phyloP scores from a whole-genome alignment of 2,113 vertebrate species.

The Cebidichthys violaceus region DNA sequence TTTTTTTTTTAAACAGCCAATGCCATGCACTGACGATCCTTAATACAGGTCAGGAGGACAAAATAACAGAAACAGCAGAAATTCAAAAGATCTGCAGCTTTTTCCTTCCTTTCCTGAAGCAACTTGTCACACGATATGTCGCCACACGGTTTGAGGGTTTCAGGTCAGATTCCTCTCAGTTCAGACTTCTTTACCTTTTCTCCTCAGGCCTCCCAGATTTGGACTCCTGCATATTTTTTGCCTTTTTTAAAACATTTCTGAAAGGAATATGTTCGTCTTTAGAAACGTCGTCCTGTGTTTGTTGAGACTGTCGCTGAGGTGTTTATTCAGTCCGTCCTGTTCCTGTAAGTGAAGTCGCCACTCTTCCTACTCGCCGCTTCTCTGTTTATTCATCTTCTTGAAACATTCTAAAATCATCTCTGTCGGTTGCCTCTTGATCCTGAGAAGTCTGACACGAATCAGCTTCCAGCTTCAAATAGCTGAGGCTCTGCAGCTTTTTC shows the following conservation, averaged over 20 bases:
- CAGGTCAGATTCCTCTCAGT: neutral
- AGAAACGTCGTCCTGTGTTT: constrained; percentile 4
- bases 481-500: neutral
- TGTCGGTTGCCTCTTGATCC: neutral
- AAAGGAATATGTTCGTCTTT: neutral
- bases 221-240: neutral
- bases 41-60: neutral
- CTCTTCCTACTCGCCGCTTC: neutral
- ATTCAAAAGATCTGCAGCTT: neutral
- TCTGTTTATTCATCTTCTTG: constrained; percentile 11
- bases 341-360: neutral
- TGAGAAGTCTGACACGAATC: neutral
- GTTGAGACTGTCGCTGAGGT: constrained; percentile 28
- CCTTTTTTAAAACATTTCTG: neutral
- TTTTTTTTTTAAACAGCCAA: neutral
- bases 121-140: neutral
- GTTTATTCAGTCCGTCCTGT: constrained; percentile 2
- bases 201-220: neutral
- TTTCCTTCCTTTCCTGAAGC: neutral
- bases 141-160: neutral
- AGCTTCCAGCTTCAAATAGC: constrained; percentile 23
- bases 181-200: neutral
- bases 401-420: neutral
- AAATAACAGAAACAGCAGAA: constrained; percentile 4
- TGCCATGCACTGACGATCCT: neutral